A percentile compares a stretch with the other conserved stretches of the same genome.
Evolutionary conservation across 92 coral and sea anemone genomes (phyloP).

Genomic region (Bergia sp.): DNA sequence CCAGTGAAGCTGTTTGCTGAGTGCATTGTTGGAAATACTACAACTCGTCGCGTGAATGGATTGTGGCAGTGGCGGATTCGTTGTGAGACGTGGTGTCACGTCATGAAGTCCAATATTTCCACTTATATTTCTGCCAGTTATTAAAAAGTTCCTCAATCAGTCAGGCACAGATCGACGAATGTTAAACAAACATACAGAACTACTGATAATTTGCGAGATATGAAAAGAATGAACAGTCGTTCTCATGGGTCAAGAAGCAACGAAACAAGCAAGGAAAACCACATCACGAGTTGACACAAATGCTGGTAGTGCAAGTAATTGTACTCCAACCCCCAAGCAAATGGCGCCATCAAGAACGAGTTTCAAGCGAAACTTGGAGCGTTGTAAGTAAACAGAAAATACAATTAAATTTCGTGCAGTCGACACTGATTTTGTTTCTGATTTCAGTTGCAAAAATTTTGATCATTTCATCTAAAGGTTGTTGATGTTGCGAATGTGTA

Average conservation of each 20-base stretch:
- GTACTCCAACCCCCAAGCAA: background rate
- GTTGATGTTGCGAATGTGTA: background rate
- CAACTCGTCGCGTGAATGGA: constrained; percentile 20
- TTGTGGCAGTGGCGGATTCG: background rate
- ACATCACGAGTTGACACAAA: constrained; percentile 30
- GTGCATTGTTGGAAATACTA: background rate
- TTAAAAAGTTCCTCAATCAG: too few species aligned
- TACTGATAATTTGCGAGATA: background rate
- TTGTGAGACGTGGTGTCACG: background rate
- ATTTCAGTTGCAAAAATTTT: background rate
- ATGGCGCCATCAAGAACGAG: constrained; percentile 34
- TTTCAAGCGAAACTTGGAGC: constrained; percentile 39
- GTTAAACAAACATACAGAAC: background rate
- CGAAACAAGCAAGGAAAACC: constrained; percentile 39
- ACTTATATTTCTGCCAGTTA: too few species aligned
- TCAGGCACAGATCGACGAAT: background rate
- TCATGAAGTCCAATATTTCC: background rate
- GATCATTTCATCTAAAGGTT: background rate
- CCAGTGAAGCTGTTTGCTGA: background rate
- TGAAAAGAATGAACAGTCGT: background rate
- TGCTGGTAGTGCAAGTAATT: background rate
- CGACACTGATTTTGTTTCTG: background rate
- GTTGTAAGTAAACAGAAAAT: constrained; percentile 12
- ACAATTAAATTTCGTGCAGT: background rate
- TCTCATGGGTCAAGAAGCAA: constrained; percentile 41